Evolutionary conservation across 2,797 vertebrate species (phyloP).

Genomic region (Siniperca scherzeri): DNA sequence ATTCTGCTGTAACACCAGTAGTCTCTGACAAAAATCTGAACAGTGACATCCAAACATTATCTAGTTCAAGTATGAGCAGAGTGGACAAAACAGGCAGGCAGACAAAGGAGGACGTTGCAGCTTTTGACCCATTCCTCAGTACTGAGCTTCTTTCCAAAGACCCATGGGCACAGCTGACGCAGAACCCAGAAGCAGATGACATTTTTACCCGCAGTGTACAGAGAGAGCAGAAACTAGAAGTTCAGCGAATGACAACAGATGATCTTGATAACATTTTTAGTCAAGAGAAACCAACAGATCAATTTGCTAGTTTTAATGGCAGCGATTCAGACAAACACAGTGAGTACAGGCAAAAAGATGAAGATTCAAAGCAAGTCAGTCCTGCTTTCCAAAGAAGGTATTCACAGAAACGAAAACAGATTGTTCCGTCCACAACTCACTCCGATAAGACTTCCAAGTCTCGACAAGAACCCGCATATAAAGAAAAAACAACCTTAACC

Average conservation of each 20-base stretch:
- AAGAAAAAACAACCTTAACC: constrained; percentile 8
- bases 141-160: constrained; percentile 65
- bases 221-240: constrained; percentile 56
- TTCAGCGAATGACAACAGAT: constrained; percentile 51
- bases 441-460: constrained; percentile 27
- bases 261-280: constrained; percentile 74
- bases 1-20: constrained; percentile 39
- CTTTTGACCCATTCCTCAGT: constrained; percentile 74
- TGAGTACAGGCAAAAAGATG: constrained; percentile 26
- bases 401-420: constrained; percentile 67
- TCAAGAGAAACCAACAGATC: constrained; percentile 55
- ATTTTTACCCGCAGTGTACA: constrained; percentile 51
- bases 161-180: constrained; percentile 64
- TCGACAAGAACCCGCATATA: constrained; percentile 28
- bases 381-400: constrained; percentile 66
- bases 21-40: constrained; percentile 20
- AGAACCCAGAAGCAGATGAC: constrained; percentile 39
- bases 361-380: constrained; percentile 37
- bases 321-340: constrained; percentile 29
- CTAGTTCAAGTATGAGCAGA: constrained; percentile 29
- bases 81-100: constrained; percentile 26
- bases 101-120: constrained; percentile 41
- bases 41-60: constrained; percentile 8
- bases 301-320: constrained; percentile 54
- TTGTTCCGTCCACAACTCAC: constrained; percentile 17